Evolutionary conservation across 2,113 vertebrate genomes (phyloP), one percentile per base, ranked within the genome.

Genomic region (Egretta garzetta): DNA sequence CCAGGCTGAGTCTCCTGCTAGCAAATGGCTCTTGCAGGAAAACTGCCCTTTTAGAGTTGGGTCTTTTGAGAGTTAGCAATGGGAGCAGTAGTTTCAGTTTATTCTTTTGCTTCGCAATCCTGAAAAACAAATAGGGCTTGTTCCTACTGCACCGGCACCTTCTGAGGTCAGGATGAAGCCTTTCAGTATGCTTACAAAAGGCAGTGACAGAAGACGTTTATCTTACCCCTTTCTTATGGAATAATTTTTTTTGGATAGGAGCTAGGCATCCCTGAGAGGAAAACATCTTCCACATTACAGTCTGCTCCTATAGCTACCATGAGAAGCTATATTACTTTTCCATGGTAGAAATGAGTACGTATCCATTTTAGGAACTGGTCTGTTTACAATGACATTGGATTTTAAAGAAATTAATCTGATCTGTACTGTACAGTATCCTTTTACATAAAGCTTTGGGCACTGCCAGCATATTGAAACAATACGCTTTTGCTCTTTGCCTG

Each of bases 351-450:
- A 86, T 27, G 1, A 85, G 49, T 0, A 0, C 7, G 10, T 49
- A 83, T 53, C 83, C 82, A 88, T 89, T 98, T 95, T 68, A 79
- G 86, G 76, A 98, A 88, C 59, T 86, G 80, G 83, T 37, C 92
- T 63, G 43, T 76, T 92, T 73, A 47, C 80, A 37, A 60, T 23
- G 67, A 80, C 58, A 62, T 10, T 80, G 66, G 56, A 90, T 80
- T 92, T 95, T 63, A 97, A 97, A 67, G 13, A 92, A 96, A 66
- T 24, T 0, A 63, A 86, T 58, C 59, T 88, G 28, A 68, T 91
- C 64, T 75, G 45, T 89, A 53, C 30, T 86, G 74, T 75, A 90
- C 27, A 41, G 55, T 37, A 88, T 75, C 66, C 60, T 91, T 58
- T 80, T 59, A 50, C 7, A 66, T 55, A 64, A 86, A 88, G 74